Evolutionary conservation across 1,140 invertebrate species (phyloP), one percentile per base, ranked within the genome.

Genomic region (Sesamia nonagrioides): DNA sequence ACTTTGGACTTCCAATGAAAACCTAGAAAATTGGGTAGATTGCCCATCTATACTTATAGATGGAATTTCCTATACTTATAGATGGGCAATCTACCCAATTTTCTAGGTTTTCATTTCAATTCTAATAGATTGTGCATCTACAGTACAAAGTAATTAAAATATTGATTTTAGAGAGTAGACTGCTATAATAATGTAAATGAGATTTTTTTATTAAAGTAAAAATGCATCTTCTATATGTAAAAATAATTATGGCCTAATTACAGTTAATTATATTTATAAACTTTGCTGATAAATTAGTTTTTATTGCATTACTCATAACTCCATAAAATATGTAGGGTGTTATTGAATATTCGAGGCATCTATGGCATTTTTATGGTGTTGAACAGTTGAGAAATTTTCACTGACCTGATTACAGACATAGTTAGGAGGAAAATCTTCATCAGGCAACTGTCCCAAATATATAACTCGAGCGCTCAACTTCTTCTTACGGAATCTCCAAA

Each of bases 361-460:
- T 3, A 40, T 40, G 42, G 45, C 37, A 21, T 35, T 35, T 61
- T 63, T 50, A 50, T 37, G 21, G 42, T 18, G 15, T 50, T 13
- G 11, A 50, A 69, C 18, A 50, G 68, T 33, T 40, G 52, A 73
- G 58, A 52, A n/a, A 74, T 21, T n/a, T 18, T 45, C 35, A 84
- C 88, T 92, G 80, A 95, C 95, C 89, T 96, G 99, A 96, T 99
- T 99, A 84, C 98, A 96, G 79, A 99, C 99, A 81, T 99, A 98
- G 96, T 99, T 99, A 66, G 98, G 96, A 54, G 99, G 98, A 95
- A 97, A 99, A 89, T 98, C 98, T 87, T 98, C 97, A 63, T 96
- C 95, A 74, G 96, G 95, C 37, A 95, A 89, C 84, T 95, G 95
- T 35, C 95, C 95, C 68, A 95, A 81, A 86, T 92, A 91, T 71